phyloP scores from a whole-genome alignment of 2,113 vertebrate genomes.

The Morphnarchus princeps region DNA sequence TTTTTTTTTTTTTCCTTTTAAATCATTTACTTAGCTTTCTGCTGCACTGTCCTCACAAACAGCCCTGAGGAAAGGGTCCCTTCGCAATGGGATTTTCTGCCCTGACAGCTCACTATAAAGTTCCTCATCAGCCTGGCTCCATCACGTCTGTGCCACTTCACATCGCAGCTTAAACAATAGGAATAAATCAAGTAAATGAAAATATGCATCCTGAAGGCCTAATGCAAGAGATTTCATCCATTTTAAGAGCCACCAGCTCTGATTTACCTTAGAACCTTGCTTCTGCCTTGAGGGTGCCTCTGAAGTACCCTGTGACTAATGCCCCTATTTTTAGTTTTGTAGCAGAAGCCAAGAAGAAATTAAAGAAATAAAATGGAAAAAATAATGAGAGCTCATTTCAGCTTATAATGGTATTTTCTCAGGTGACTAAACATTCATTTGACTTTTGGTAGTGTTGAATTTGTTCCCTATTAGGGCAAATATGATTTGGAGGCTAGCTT shows the following conservation, averaged over 20 bases:
- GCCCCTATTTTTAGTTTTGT: conserved; percentile 26
- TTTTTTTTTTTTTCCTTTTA: background rate
- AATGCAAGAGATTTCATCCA: conserved; percentile 18
- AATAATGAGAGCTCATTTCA: conserved; percentile 62
- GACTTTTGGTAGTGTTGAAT: conserved; percentile 57
- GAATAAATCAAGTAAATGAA: conserved; percentile 62
- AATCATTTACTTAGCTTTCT: background rate
- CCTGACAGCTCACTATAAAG: conserved; percentile 8
- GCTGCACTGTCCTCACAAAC: background rate
- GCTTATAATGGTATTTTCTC: conserved; percentile 60
- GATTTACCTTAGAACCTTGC: conserved; percentile 39
- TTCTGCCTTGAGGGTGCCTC: conserved; percentile 40
- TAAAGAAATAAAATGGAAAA: conserved; percentile 59
- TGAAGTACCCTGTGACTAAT: conserved; percentile 35
- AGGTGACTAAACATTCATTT: conserved; percentile 68
- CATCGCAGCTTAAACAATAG: conserved; percentile 42
- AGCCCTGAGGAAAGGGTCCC: background rate
- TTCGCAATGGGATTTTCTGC: background rate
- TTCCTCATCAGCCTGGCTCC: conserved; percentile 18
- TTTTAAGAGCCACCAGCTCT: conserved; percentile 50
- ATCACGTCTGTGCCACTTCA: background rate
- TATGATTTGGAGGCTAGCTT: conserved; percentile 57
- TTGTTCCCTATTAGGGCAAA: conserved; percentile 58
- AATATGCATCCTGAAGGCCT: conserved; percentile 59
- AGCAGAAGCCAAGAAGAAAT: conserved; percentile 51